Evolutionary conservation across 2,888 invertebrate species (phyloP).

Genomic region (Phyllotreta cruciferae): DNA sequence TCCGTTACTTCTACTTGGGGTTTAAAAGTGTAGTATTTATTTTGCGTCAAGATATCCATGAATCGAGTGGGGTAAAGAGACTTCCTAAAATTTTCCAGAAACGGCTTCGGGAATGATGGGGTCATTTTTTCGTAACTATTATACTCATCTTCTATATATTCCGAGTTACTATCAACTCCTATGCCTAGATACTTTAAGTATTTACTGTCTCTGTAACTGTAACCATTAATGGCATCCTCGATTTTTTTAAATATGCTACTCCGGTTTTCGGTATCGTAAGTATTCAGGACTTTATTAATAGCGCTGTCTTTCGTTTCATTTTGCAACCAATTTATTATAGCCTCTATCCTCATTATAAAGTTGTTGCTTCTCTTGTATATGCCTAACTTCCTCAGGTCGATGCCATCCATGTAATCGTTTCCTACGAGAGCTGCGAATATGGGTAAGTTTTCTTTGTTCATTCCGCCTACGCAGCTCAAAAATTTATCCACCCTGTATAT

Average conservation of each 20-base stretch:
- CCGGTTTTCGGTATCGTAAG: constrained; percentile 66
- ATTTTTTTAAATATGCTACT: constrained; percentile 66
- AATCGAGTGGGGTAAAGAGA: constrained; percentile 71
- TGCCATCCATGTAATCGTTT: constrained; percentile 71
- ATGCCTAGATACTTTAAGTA: constrained; percentile 66
- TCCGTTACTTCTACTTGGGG: constrained; percentile 77
- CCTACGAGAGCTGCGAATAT: constrained; percentile 84
- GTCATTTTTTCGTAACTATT: constrained; percentile 54
- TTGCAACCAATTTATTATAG: constrained; percentile 78
- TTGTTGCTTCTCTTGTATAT: constrained; percentile 9
- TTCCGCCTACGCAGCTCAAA: constrained; percentile 68
- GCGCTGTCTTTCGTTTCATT: constrained; percentile 75
- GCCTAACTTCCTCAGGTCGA: constrained; percentile 23
- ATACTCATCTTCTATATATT: constrained; percentile 26
- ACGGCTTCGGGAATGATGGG: constrained; percentile 65
- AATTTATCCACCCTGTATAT: constrained; percentile 77
- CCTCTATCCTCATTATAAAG: constrained; percentile 68
- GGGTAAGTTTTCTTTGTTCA: constrained; percentile 70
- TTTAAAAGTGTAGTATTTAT: constrained; percentile 67
- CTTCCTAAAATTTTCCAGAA: constrained; percentile 64
- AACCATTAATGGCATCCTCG: constrained; percentile 69
- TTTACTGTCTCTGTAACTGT: constrained; percentile 66
- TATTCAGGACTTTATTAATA: constrained; percentile 69
- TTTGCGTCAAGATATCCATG: constrained; percentile 72
- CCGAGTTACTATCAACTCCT: constrained; percentile 27